These are phyloP conservation scores for Penaeus chinensis DNA, from an alignment of 1,140 invertebrate genomes.

Conservation along the genomic window DNA sequence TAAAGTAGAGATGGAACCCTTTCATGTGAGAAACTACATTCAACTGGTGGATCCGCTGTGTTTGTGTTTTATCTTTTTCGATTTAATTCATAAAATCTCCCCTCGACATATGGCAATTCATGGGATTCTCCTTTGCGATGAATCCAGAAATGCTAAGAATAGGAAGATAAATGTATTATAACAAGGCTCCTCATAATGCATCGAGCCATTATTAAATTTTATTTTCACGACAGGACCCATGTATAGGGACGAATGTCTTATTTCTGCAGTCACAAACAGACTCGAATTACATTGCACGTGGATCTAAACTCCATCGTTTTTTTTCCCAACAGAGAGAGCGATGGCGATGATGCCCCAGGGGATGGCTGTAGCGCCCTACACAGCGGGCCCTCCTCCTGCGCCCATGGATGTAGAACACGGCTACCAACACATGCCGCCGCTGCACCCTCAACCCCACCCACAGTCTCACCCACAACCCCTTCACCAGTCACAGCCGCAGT, in stretches of 20 bases:
- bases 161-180: too few species aligned
- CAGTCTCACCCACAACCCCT: background rate
- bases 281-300: background rate
- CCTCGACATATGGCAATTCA: too few species aligned
- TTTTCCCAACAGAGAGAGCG: background rate
- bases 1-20: too few species aligned
- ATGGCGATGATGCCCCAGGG: constrained; percentile 45
- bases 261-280: background rate
- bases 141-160: too few species aligned
- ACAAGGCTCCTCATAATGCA: too few species aligned
- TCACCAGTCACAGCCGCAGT: constrained; percentile 20
- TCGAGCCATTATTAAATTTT: too few species aligned
- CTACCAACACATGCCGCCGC: constrained; percentile 8
- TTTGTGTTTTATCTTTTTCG: too few species aligned
- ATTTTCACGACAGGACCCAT: too few species aligned
- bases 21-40: too few species aligned
- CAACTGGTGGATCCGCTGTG: too few species aligned
- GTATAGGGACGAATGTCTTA: background rate
- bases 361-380: background rate
- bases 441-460: background rate
- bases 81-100: too few species aligned
- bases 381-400: background rate
- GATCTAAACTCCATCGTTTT: background rate
- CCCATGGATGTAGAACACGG: constrained; percentile 38
- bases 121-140: too few species aligned